Base-by-base conservation (phyloP, 2,113 vertebrate genomes). In the Gallinago jamesoni region DNA sequence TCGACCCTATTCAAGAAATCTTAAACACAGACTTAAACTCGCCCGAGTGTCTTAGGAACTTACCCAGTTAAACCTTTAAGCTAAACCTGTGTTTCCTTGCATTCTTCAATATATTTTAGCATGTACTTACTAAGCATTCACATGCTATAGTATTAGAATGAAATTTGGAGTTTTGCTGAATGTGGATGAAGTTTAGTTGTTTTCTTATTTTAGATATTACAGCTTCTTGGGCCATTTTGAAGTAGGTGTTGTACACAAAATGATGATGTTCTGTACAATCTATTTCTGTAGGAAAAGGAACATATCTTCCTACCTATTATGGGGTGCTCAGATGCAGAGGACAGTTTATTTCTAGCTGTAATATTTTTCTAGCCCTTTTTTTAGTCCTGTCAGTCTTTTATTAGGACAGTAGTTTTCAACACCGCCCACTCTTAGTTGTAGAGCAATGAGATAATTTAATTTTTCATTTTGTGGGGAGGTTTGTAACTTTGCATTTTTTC, bases 321-420 rank as follows among this genome's bases (percentile, higher is more conserved):
- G 66, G 91, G 93, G 45, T 37, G 35, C 50, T 93, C 35, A 82
- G 84, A 83, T 95, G 74, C 67, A 93, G 76, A 90, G 84, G 72
- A 47, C 85, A 87, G 81, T 95, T 96, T 96, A 96, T 96, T 97
- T 96, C 93, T 94, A 91, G 95, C 55, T 73, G 10, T 74, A 3
- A 3, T 33, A 66, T 97, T 88, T 85, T 89, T n/a, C 66, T 33
- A 88, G 7, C 5, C 30, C 63, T 78, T 87, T 94, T 97, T 96
- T 90, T 93, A 95, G 92, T 93, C 55, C 78, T 8, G 27, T 96
- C 94, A 95, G 81, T 87, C 95, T 89, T 91, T 79, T 94, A 91
- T 91, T 95, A 97, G 93, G 93, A 95, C 75, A 90, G 77, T 83
- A 84, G 70, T 94, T 94, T 96, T 96, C 82, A 94, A 87, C 78